A percentile compares a stretch with the other conserved stretches of the same genome.
phyloP scores from a whole-genome alignment of 2,113 vertebrate species.

The Poecilia latipinna region DNA sequence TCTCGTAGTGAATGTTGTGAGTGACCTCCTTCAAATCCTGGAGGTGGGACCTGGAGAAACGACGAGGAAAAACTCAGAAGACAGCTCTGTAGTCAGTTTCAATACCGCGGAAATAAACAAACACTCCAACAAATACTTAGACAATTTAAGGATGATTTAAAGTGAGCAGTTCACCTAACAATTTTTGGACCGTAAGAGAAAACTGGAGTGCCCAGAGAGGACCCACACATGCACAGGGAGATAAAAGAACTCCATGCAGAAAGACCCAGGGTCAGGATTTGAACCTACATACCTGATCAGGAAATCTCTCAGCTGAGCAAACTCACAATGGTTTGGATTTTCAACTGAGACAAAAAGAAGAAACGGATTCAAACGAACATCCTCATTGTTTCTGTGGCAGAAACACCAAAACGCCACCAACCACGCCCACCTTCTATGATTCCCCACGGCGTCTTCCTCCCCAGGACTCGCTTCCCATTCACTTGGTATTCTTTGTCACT shows the following conservation, averaged over 20 bases:
- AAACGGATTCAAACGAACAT: neutral
- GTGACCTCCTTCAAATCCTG: slow-evolving; percentile 98
- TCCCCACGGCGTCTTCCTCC: slow-evolving; percentile 96
- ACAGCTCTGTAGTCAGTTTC: neutral
- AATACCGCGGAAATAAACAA: too few species aligned
- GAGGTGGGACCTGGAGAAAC: slow-evolving; percentile 88
- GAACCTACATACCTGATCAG: slow-evolving; percentile 88
- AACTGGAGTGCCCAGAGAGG: too few species aligned
- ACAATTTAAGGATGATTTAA: too few species aligned
- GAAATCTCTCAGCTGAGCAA: slow-evolving; percentile 94
- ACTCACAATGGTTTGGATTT: slow-evolving; percentile 97
- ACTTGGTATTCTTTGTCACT: slow-evolving; percentile 98
- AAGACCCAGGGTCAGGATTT: too few species aligned
- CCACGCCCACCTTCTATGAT: slow-evolving; percentile 91
- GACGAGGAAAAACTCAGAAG: neutral
- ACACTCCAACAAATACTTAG: too few species aligned
- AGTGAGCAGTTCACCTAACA: too few species aligned
- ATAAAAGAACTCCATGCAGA: too few species aligned
- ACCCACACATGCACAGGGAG: too few species aligned
- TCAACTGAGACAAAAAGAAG: slow-evolving; percentile 85
- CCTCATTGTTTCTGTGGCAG: too few species aligned
- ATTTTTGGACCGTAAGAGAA: too few species aligned
- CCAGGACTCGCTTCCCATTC: slow-evolving; percentile 93
- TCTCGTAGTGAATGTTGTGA: slow-evolving; percentile 98
- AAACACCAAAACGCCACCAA: neutral